These are phyloP conservation scores for Plectrocnemia conspersa DNA, from an alignment of 1,140 invertebrate species.

Conservation along the genomic window DNA sequence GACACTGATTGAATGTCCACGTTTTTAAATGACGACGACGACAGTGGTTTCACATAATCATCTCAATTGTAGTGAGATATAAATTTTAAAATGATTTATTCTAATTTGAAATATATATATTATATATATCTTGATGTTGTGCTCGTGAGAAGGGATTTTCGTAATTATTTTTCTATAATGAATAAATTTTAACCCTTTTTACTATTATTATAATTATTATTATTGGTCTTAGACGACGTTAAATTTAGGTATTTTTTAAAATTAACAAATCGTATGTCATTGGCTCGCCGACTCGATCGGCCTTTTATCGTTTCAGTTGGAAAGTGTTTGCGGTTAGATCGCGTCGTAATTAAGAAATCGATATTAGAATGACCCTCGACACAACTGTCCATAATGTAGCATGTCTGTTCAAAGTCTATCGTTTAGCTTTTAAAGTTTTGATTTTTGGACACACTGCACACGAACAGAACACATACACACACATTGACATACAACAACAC, in stretches of 20 bases:
- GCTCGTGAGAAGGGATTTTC: slow-evolving; percentile 20
- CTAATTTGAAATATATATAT: not conserved
- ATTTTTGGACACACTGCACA: slow-evolving; percentile 6
- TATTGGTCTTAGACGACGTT: slow-evolving; percentile 24
- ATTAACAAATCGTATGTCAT: too few species aligned
- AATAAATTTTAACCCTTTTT: slow-evolving; percentile 18
- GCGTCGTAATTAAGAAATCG: too few species aligned
- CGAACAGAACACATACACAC: slow-evolving; percentile 2
- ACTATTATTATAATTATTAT: slow-evolving; percentile 22
- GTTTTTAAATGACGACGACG: not conserved
- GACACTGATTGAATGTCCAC: not conserved
- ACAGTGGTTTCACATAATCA: slow-evolving; percentile 1
- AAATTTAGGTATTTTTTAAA: slow-evolving; percentile 24
- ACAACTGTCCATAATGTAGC: too few species aligned
- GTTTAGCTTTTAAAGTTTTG: too few species aligned
- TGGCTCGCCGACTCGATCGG: too few species aligned
- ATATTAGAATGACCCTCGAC: too few species aligned
- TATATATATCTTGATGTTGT: slow-evolving; percentile 22
- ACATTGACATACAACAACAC: slow-evolving; percentile 5
- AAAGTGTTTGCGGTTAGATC: too few species aligned
- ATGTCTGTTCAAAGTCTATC: too few species aligned
- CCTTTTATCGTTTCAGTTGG: too few species aligned
- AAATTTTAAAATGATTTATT: too few species aligned
- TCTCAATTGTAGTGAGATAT: not conserved
- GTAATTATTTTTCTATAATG: slow-evolving; percentile 26